Percentiles rank a stretch among this genome's conserved stretches.
Evolutionary conservation across 2,113 vertebrate species (phyloP).

Genomic region (Etheostoma spectabile): DNA sequence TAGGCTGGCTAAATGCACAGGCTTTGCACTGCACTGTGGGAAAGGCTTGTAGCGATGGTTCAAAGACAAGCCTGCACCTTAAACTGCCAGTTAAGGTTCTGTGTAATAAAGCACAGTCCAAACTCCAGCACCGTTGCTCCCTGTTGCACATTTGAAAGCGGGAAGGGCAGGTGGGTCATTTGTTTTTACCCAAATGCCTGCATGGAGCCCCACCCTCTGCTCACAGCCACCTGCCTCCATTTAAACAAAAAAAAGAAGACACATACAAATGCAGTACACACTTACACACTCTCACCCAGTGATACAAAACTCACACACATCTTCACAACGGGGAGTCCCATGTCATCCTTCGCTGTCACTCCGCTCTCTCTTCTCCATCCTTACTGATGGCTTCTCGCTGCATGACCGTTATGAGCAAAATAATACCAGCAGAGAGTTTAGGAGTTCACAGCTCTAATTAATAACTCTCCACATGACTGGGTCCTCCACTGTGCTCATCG

Average conservation of each 20-base stretch:
- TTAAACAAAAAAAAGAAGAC: background rate
- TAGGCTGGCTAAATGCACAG: too few relatives aligned
- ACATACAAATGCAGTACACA: background rate
- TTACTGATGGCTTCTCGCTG: conserved; percentile 63
- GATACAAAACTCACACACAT: conserved; percentile 15
- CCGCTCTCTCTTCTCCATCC: background rate
- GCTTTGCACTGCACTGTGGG: too few relatives aligned
- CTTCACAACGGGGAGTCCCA: background rate
- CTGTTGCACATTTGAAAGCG: background rate
- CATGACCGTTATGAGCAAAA: conserved; percentile 33
- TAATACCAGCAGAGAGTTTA: conserved; percentile 68
- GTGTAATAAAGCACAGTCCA: background rate
- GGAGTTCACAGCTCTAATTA: conserved; percentile 68
- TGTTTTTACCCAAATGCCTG: conserved; percentile 17
- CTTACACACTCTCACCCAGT: background rate
- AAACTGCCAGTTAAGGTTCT: too few relatives aligned
- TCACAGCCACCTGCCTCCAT: conserved; percentile 43
- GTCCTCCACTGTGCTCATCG: background rate
- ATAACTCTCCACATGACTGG: conserved; percentile 51
- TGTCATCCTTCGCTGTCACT: conserved; percentile 41
- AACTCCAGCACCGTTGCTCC: background rate
- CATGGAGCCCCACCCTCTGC: background rate
- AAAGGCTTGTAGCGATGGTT: too few relatives aligned
- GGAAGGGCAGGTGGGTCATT: conserved; percentile 28
- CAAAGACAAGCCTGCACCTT: too few relatives aligned